A percentile compares a stretch with the other conserved stretches of the same genome.
These are phyloP conservation scores for Electrophaes corylata DNA, from an alignment of 2,888 invertebrate genomes.

Conservation along the genomic window DNA sequence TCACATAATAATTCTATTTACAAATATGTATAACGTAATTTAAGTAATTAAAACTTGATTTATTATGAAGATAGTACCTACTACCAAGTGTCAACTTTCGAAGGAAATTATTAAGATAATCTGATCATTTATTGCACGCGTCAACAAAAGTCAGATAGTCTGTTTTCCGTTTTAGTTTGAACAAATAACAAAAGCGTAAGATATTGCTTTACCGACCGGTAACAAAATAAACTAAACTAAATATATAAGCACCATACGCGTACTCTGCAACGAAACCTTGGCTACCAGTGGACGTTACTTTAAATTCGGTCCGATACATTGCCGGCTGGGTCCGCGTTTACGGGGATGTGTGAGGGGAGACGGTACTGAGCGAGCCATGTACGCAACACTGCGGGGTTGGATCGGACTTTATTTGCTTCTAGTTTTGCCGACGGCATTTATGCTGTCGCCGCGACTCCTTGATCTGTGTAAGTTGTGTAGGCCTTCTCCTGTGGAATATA, in stretches of 20 bases:
- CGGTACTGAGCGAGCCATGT: slow-evolving; percentile 48
- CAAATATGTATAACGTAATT: slow-evolving; percentile 57
- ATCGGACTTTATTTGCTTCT: slow-evolving; percentile 70
- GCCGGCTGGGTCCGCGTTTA: slow-evolving; percentile 48
- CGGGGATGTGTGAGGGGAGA: slow-evolving; percentile 39
- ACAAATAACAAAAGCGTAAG: slow-evolving; percentile 48
- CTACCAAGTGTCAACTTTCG: slow-evolving; percentile 41
- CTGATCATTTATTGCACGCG: slow-evolving; percentile 53
- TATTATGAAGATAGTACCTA: slow-evolving; percentile 39
- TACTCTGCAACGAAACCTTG: slow-evolving; percentile 67
- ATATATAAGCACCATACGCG: slow-evolving; percentile 70
- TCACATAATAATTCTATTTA: slow-evolving; percentile 75
- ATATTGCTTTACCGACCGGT: slow-evolving; percentile 58
- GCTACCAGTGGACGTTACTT: slow-evolving; percentile 58
- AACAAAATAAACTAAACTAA: slow-evolving; percentile 53
- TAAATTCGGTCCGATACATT: slow-evolving; percentile 69
- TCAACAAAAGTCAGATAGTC: slow-evolving; percentile 63
- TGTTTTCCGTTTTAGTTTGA: slow-evolving; percentile 47
- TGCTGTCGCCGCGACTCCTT: slow-evolving; percentile 92
- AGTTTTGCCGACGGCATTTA: slow-evolving; percentile 87
- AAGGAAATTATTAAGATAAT: slow-evolving; percentile 34
- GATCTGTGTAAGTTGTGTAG: slow-evolving; percentile 89
- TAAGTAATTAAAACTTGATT: slow-evolving; percentile 34
- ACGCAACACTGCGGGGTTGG: slow-evolving; percentile 36
- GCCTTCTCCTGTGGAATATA: slow-evolving; percentile 84